phyloP scores from a whole-genome alignment of 2,797 vertebrate species.

The Lepus townsendii region DNA sequence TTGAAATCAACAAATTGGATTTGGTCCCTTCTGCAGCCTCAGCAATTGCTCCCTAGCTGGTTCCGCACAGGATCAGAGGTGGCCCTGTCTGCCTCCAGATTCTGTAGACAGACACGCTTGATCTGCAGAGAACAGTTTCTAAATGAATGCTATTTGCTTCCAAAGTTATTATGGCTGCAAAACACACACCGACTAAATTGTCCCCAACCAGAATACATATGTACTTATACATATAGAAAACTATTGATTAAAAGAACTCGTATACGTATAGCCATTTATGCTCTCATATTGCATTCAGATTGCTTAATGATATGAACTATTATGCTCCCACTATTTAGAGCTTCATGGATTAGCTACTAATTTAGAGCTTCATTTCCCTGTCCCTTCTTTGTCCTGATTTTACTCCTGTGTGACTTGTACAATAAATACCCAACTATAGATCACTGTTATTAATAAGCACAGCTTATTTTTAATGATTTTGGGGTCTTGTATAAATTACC shows the following conservation, averaged over 20 bases:
- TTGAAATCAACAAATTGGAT: conserved; percentile 76
- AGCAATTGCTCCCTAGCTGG: conserved; percentile 45
- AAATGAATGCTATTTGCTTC: conserved; percentile 63
- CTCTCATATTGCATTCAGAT: not conserved
- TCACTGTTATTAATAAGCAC: not conserved
- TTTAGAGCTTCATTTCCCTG: not conserved
- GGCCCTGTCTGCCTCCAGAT: not conserved
- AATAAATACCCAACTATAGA: not conserved
- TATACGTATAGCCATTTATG: not conserved
- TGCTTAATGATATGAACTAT: not conserved
- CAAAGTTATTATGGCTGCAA: conserved; percentile 52
- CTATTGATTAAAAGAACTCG: conserved; percentile 1
- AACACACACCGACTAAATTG: conserved; percentile 25
- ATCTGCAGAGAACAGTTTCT: not conserved
- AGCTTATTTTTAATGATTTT: not conserved
- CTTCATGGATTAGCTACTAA: not conserved
- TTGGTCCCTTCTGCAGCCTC: conserved; percentile 58
- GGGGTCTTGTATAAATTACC: not conserved
- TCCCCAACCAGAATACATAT: not conserved
- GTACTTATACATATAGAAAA: not conserved
- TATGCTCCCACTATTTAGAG: not conserved
- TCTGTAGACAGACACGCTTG: not conserved
- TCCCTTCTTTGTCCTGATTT: conserved; percentile 18
- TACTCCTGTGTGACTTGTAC: not conserved
- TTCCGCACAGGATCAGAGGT: conserved; percentile 50